A percentile compares a stretch with the other conserved stretches of the same genome.
These are phyloP conservation scores for Epinephelus lanceolatus DNA, from an alignment of 2,113 vertebrate genomes.

Conservation along the genomic window DNA sequence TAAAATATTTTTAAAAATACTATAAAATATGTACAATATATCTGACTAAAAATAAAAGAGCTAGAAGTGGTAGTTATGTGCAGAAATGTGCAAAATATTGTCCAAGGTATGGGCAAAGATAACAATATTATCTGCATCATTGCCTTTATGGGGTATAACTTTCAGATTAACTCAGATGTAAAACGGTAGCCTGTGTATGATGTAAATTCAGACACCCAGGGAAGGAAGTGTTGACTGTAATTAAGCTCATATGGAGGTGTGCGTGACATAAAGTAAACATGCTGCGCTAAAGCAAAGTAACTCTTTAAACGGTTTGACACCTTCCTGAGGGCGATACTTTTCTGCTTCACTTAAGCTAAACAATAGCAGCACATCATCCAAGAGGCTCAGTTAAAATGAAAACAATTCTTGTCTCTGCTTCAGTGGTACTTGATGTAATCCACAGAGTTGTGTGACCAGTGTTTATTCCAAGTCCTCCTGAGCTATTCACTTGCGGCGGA, in stretches of 20 bases:
- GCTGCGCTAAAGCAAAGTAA: conserved; percentile 28
- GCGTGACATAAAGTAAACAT: conserved; percentile 25
- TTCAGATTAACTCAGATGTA: conserved; percentile 31
- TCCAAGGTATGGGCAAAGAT: too few species aligned
- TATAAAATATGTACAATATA: too few species aligned
- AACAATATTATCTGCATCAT: conserved; percentile 48
- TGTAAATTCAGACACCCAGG: conserved; percentile 25
- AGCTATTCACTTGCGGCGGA: conserved; percentile 17
- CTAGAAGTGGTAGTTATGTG: too few species aligned
- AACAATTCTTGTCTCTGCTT: conserved; percentile 8
- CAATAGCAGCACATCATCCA: conserved; percentile 27
- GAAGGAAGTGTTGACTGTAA: conserved; percentile 53
- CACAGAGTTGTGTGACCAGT: conserved; percentile 54
- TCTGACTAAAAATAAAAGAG: too few species aligned
- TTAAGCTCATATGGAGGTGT: conserved; percentile 47
- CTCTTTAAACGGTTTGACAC: conserved; percentile 33
- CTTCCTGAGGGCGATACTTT: conserved; percentile 32
- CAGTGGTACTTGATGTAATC: conserved; percentile 45
- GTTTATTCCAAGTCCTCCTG: conserved; percentile 44
- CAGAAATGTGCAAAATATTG: too few species aligned
- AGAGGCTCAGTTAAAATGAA: conserved; percentile 44
- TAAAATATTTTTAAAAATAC: too few species aligned
- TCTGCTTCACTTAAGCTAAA: conserved; percentile 32
- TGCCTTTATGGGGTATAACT: conserved; percentile 40
- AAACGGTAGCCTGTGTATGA: conserved; percentile 45